phyloP scores from a whole-genome alignment of 2,888 invertebrate genomes.

The Amblyteles armatorius region DNA sequence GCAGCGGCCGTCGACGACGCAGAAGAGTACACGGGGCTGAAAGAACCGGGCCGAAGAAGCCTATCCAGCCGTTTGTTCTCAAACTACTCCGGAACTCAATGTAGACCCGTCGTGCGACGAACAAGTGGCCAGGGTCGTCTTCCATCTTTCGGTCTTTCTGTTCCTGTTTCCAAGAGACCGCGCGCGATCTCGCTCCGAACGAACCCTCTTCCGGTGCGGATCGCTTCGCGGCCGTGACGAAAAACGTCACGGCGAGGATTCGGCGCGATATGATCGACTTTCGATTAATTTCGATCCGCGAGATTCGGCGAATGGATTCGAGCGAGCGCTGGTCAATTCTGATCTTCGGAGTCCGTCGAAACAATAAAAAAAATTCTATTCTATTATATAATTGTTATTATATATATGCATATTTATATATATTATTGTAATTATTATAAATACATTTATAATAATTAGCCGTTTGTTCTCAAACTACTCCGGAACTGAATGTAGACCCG shows the following conservation, averaged over 20 bases:
- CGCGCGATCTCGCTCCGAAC: slow-evolving; percentile 44
- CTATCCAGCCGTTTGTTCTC: slow-evolving; percentile 34
- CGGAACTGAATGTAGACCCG: no score
- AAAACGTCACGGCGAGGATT: slow-evolving; percentile 67
- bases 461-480: no score
- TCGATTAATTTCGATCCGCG: slow-evolving; percentile 68
- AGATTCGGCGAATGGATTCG: slow-evolving; percentile 18
- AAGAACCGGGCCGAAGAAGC: slow-evolving; percentile 40
- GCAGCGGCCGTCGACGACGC: slow-evolving; percentile 37
- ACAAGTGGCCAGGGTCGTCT: slow-evolving; percentile 39
- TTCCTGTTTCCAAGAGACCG: slow-evolving; percentile 41
- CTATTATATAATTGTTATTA: no score
- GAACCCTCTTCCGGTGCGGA: slow-evolving; percentile 36
- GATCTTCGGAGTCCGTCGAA: no score
- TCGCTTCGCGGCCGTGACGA: slow-evolving; percentile 52
- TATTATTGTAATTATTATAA: no score
- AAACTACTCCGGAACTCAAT: slow-evolving; percentile 33
- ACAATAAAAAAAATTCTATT: no score
- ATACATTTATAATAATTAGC: no score
- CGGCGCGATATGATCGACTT: slow-evolving; percentile 63
- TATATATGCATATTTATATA: no score
- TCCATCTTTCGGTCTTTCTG: slow-evolving; percentile 13
- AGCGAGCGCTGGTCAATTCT: slow-evolving; percentile 43
- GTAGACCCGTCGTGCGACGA: slow-evolving; percentile 40
- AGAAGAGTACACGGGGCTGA: slow-evolving; percentile 57